Evolutionary conservation across 1,140 invertebrate genomes (phyloP), one percentile per base, ranked within the genome.

Genomic region (Hypothenemus hampei): DNA sequence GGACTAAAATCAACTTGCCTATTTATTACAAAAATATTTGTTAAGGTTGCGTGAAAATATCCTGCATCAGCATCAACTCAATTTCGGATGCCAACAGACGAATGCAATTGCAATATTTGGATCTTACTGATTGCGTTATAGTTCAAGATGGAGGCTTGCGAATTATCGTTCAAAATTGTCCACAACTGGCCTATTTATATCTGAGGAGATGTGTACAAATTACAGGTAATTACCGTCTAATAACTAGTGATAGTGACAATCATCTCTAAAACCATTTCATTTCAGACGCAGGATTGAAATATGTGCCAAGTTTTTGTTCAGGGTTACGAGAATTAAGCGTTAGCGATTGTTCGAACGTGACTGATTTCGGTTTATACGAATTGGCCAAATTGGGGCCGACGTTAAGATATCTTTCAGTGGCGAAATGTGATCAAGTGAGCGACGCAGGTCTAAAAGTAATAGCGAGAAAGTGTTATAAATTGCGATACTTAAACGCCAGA

Each of bases 341-440:
- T 10, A 93, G 91, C 8, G 92, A 95, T 72, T 97, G 93, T 68
- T 76, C 81, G 3, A 85, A 85, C 56, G 82, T 97, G 21, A 94
- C 91, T 0, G 92, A 97, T 69, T 93, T 92, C 66, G 91, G 91
- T 1, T 77, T 95, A 3, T 89, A 92, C 63, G 91, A 94, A 74
- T 68, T 95, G 36, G 89, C 91, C 1, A 90, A 91, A 66, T 73
- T 95, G 8, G 91, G 90, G 1, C 85, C 87, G 0, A 86, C 86
- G 0, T 71, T 93, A 35, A 77, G 90, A 6, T 93, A 93, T 66
- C 78, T 92, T 6, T 91, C 89, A 3, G 89, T 92, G 18, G 89
- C 89, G n/a, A 92, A 92, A 69, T 93, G 90, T 72, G 86, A 88
- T 59, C 83, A 86, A 61, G 74, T 83, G 5, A 90, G 87, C 22